Percentiles rank a stretch among this genome's conserved stretches.
These are phyloP conservation scores for Deroplatys truncata DNA, from an alignment of 2,888 invertebrate species.

Conservation along the genomic window DNA sequence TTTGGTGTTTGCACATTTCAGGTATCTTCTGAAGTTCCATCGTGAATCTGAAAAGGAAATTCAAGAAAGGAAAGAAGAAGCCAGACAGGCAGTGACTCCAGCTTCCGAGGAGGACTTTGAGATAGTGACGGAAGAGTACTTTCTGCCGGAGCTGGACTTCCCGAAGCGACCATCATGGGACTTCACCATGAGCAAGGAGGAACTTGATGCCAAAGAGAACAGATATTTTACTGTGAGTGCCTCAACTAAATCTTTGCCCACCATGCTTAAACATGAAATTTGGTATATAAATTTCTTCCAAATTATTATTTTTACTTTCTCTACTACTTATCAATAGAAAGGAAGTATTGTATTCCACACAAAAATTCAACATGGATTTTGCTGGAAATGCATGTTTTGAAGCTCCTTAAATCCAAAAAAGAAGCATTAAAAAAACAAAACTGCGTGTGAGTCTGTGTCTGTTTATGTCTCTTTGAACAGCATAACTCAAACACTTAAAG, in stretches of 20 bases:
- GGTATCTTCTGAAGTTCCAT: constrained; percentile 78
- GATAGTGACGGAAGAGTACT: constrained; percentile 62
- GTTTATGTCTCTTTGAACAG: too few relatives aligned
- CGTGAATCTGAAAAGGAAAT: constrained; percentile 74
- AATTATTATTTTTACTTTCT: too few relatives aligned
- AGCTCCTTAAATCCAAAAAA: too few relatives aligned
- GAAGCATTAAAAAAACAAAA: too few relatives aligned
- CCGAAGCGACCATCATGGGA: constrained; percentile 86
- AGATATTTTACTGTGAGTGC: constrained; percentile 69
- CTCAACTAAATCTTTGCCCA: neutral
- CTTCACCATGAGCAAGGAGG: constrained; percentile 64
- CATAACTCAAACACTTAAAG: too few relatives aligned
- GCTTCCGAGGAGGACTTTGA: constrained; percentile 62
- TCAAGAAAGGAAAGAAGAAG: constrained; percentile 62
- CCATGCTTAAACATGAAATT: neutral
- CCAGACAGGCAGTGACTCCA: constrained; percentile 53
- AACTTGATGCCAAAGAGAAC: constrained; percentile 75
- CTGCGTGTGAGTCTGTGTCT: too few relatives aligned
- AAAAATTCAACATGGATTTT: too few relatives aligned
- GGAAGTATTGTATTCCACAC: too few relatives aligned
- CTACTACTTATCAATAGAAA: too few relatives aligned
- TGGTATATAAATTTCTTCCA: neutral
- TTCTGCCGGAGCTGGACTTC: constrained; percentile 65
- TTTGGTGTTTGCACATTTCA: constrained; percentile 28
- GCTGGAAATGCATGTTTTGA: too few relatives aligned